phyloP scores from a whole-genome alignment of 2,888 invertebrate species.

The Flabesymbios commensalis region DNA sequence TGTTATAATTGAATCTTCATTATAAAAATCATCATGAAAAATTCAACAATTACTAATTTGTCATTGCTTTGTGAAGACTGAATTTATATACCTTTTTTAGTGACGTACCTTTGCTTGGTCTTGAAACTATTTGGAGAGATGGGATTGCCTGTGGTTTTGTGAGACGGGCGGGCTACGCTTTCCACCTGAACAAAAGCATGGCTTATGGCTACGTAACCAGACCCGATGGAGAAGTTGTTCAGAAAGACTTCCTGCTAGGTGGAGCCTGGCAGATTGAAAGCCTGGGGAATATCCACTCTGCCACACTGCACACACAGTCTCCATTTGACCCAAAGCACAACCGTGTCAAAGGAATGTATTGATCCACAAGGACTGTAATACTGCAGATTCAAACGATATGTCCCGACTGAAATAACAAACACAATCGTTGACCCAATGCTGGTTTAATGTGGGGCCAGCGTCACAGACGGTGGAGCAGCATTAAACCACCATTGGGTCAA shows the following conservation, averaged over 20 bases:
- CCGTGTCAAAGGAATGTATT: conserved; percentile 70
- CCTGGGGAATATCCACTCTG: conserved; percentile 72
- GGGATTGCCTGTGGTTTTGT: conserved; percentile 78
- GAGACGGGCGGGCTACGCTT: conserved; percentile 80
- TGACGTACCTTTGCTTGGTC: conserved; percentile 78
- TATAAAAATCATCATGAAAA: not conserved
- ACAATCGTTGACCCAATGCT: too few species aligned
- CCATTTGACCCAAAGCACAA: conserved; percentile 82
- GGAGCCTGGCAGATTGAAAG: conserved; percentile 82
- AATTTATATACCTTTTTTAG: too few species aligned
- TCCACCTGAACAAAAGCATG: conserved; percentile 67
- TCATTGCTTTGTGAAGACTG: too few species aligned
- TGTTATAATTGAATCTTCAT: not conserved
- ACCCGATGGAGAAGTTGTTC: conserved; percentile 66
- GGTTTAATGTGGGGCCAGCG: too few species aligned
- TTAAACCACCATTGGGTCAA: too few species aligned
- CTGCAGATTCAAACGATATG: too few species aligned
- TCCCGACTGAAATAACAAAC: too few species aligned
- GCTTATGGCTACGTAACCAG: conserved; percentile 68
- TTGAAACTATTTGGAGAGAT: conserved; percentile 76
- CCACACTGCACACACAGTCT: conserved; percentile 72
- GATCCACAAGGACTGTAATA: too few species aligned
- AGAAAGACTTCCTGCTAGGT: conserved; percentile 57
- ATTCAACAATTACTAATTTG: conserved; percentile 3
- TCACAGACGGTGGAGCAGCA: too few species aligned